Evolutionary conservation across 2,113 vertebrate genomes (phyloP).

Genomic region (Silurus glanis): DNA sequence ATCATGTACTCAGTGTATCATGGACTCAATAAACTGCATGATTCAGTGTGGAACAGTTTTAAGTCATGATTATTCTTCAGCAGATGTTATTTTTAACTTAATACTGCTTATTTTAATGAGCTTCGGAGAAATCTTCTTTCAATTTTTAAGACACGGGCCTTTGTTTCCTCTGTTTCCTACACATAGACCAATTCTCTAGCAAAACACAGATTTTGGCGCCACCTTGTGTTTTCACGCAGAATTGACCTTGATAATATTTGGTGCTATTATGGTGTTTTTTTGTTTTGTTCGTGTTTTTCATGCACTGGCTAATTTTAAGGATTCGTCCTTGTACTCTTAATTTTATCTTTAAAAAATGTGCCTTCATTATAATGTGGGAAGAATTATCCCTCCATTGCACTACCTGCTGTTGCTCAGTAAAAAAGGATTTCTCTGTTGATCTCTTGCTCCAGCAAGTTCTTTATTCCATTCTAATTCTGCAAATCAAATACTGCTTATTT

Average conservation of each 20-base stretch:
- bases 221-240: constrained; percentile 34
- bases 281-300: background rate
- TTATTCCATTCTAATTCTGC: background rate
- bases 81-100: background rate
- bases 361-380: background rate
- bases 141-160: background rate
- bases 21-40: background rate
- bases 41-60: background rate
- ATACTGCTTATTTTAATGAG: background rate
- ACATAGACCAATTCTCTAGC: constrained; percentile 32
- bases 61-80: background rate
- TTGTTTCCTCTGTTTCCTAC: constrained; percentile 29
- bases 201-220: constrained; percentile 31
- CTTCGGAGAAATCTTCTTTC: constrained; percentile 18
- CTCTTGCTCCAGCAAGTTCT: background rate
- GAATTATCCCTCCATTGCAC: background rate
- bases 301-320: background rate
- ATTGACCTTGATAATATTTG: constrained; percentile 37
- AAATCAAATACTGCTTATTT: background rate
- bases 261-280: background rate
- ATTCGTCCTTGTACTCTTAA: background rate
- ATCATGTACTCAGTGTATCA: background rate
- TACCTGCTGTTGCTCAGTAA: background rate
- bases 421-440: background rate
- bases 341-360: background rate